These are phyloP conservation scores for Tetropium fuscum DNA, from an alignment of 2,888 invertebrate genomes.

Conservation along the genomic window DNA sequence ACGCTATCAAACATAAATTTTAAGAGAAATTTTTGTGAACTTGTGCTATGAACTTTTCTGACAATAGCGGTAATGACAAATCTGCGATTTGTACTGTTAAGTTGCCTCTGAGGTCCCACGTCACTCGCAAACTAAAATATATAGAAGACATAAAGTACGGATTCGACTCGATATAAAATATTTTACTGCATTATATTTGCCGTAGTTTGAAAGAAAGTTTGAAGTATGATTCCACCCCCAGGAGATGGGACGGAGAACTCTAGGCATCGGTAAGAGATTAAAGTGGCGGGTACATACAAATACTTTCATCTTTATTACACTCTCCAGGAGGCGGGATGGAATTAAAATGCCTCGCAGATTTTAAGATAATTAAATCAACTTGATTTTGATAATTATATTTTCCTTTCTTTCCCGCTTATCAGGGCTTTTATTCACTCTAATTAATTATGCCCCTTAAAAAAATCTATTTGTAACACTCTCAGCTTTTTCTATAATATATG, in stretches of 20 bases:
- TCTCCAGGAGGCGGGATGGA: conserved; percentile 14
- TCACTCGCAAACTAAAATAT: too few species aligned
- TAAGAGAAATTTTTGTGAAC: too few species aligned
- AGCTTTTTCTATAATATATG: too few species aligned
- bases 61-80: too few species aligned
- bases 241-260: conserved; percentile 34
- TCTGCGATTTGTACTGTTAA: too few species aligned
- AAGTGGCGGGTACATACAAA: conserved; percentile 44
- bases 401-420: conserved; percentile 27
- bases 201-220: conserved; percentile 42
- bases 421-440: conserved; percentile 19
- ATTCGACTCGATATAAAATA: conserved; percentile 9
- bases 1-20: too few species aligned
- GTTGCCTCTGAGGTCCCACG: too few species aligned
- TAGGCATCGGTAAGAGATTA: conserved; percentile 38
- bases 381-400: conserved; percentile 40
- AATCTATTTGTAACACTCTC: too few species aligned
- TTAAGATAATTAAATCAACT: conserved; percentile 41
- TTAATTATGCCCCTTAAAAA: conserved; percentile 17
- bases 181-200: conserved; percentile 37
- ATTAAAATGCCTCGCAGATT: conserved; percentile 33
- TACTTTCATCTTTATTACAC: conserved; percentile 42
- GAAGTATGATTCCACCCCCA: conserved; percentile 39
- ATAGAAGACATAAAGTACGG: background rate
- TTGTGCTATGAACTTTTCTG: too few species aligned